Evolutionary conservation across 30 jellyfish, hydroid and myxozoan genomes (phyloP).

Genomic region (Chrysaora quinquecirrha): DNA sequence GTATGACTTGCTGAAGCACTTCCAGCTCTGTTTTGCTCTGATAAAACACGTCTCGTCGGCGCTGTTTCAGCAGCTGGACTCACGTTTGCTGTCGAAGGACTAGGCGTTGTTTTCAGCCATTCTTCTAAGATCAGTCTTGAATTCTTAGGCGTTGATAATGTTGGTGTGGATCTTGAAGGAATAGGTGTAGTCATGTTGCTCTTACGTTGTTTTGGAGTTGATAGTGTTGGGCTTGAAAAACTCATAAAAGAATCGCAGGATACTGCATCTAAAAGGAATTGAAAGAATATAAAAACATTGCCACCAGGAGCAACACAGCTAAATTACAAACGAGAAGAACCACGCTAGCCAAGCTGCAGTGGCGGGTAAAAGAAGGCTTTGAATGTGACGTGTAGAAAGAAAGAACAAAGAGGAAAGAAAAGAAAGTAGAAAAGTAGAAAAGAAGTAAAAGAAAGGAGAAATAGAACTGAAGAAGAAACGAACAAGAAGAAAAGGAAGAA

Average conservation of each 20-base stretch:
- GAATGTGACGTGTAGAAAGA: neutral
- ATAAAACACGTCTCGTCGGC: conserved; percentile 13
- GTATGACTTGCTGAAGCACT: neutral
- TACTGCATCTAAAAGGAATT: neutral
- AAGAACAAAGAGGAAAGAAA: neutral
- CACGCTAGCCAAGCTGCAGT: neutral
- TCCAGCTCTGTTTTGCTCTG: conserved; percentile 1
- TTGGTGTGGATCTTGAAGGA: neutral
- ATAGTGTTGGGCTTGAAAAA: neutral
- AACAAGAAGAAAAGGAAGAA: no score
- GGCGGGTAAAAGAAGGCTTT: neutral
- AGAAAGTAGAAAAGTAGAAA: neutral
- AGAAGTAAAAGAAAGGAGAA: neutral
- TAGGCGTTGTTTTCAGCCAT: conserved; percentile 59
- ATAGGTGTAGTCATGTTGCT: neutral
- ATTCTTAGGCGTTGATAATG: conserved; percentile 53
- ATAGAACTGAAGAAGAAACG: no score
- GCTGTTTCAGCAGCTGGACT: conserved; percentile 6
- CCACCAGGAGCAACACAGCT: no score
- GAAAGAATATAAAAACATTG: neutral
- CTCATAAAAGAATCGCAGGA: neutral
- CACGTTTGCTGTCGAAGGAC: conserved; percentile 12
- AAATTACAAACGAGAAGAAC: no score
- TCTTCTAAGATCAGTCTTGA: conserved; percentile 51
- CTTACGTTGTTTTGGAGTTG: neutral